Conservation (phyloP, 1,140 invertebrate species). For the Macrosteles quadrilineatus region DNA sequence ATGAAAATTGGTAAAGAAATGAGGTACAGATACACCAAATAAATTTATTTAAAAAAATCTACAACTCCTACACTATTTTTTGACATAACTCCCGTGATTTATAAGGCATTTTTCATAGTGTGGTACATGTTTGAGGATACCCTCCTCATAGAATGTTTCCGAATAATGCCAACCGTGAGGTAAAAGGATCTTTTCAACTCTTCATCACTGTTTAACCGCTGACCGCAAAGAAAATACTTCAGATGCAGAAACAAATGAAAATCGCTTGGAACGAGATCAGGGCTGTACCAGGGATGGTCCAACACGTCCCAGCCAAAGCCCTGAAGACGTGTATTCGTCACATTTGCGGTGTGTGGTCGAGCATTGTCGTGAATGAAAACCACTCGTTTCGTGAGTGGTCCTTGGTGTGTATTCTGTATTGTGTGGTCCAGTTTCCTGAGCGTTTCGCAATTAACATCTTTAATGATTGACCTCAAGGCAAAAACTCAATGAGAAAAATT, state of each 20-base stretch:
- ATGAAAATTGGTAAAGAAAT: too few relatives aligned
- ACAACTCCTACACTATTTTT: too few relatives aligned
- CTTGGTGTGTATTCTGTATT: too few relatives aligned
- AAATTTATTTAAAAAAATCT: too few relatives aligned
- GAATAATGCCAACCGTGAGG: conserved; percentile 24
- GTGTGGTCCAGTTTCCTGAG: too few relatives aligned
- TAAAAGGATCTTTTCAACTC: conserved; percentile 30
- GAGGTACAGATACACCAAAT: too few relatives aligned
- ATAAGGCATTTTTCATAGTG: conserved; percentile 33
- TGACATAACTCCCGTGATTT: not conserved
- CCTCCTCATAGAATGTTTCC: conserved; percentile 27
- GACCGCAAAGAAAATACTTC: conserved; percentile 33
- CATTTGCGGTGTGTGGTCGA: conserved; percentile 41
- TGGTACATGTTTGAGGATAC: conserved; percentile 30
- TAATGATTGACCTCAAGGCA: too few relatives aligned
- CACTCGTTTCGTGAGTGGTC: conserved; percentile 37
- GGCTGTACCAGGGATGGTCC: conserved; percentile 44
- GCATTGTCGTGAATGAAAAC: conserved; percentile 48
- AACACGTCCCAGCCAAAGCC: conserved; percentile 45
- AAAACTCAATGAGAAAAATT: too few relatives aligned
- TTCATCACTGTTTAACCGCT: conserved; percentile 27
- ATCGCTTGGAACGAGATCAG: conserved; percentile 46
- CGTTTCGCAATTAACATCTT: too few relatives aligned
- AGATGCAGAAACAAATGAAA: conserved; percentile 45
- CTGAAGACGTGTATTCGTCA: conserved; percentile 33